These are phyloP conservation scores for Astyanax mexicanus DNA, from an alignment of 2,797 vertebrate species.

Conservation along the genomic window DNA sequence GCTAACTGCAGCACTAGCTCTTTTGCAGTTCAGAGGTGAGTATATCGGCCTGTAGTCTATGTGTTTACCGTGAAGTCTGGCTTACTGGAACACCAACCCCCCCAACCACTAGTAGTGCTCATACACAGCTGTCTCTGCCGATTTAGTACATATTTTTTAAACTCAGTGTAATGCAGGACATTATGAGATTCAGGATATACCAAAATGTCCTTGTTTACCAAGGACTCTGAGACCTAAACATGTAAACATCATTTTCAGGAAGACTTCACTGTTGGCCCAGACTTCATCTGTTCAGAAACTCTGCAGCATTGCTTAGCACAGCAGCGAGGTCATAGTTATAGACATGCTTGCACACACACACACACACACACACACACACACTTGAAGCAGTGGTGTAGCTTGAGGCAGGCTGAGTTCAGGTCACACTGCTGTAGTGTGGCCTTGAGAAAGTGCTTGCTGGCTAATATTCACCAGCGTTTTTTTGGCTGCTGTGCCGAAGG, in stretches of 20 bases:
- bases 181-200: not conserved
- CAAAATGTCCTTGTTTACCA: not conserved
- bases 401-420: not conserved
- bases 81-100: too few relatives aligned
- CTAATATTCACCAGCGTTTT: constrained; percentile 36
- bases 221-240: not conserved
- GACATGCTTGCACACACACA: constrained; percentile 6
- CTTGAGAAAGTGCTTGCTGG: constrained; percentile 48
- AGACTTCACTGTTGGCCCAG: not conserved
- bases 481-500: constrained; percentile 10
- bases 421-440: constrained; percentile 35
- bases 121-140: not conserved
- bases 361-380: constrained; percentile 9
- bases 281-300: not conserved
- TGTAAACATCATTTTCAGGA: not conserved
- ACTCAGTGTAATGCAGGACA: too few relatives aligned
- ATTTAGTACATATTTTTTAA: not conserved
- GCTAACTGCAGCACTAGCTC: too few relatives aligned
- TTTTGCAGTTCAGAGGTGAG: too few relatives aligned
- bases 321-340: not conserved
- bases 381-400: not conserved
- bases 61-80: too few relatives aligned
- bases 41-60: too few relatives aligned
- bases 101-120: not conserved
- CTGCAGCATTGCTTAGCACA: constrained; percentile 7